Base-by-base conservation (phyloP, 2,888 invertebrate genomes). In the Alitta virens region DNA sequence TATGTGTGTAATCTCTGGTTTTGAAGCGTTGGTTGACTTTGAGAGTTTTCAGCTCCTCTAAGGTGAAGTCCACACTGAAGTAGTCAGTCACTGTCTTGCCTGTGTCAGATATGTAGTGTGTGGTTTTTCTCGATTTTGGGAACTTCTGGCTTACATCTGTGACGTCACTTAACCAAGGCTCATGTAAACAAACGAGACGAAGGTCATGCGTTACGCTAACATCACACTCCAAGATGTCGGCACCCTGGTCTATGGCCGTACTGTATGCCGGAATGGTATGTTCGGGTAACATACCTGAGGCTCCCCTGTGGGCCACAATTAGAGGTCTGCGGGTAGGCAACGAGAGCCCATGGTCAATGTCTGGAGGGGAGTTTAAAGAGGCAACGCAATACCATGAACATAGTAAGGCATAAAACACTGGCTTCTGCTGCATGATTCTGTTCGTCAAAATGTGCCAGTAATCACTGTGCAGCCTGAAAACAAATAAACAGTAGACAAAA, bases 181-280 rank as follows among this genome's bases (percentile, higher is more conserved):
- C 71, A 57, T 72, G 71, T 26, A 57, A 25, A 56, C 68, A 67
- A 16, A 68, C 43, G 26, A 70, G 50, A 18, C 63, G 51, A 0
- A 65, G 60, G 51, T 72, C 72, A 26, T 52, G 51, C 2, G 72
- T 72, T 23, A 72, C 42, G 3, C 46, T 51, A 5, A 68, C 56
- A 59, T 72, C 71, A 50, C 68, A 68, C 56, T 72, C 72, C 27
- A 72, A 66, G 55, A 67, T 55, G 63, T 72, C 71, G 26, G 72
- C 71, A 2, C 72, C 70, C 25, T 67, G 64, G 2, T 63, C 64
- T 9, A 71, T 57, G 7, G 73, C 73, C 25, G 33, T 7, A 14
- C 16, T 14, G 57, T 63, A 68, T 7, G 64, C 66, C 16, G 24
- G 53, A 16, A 63, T 18, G 23, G 73, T 72, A 52, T 71, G 69